Evolutionary conservation across 2,888 invertebrate genomes (phyloP), one percentile per base, ranked within the genome.

Genomic region (Sinotaia quadrata): DNA sequence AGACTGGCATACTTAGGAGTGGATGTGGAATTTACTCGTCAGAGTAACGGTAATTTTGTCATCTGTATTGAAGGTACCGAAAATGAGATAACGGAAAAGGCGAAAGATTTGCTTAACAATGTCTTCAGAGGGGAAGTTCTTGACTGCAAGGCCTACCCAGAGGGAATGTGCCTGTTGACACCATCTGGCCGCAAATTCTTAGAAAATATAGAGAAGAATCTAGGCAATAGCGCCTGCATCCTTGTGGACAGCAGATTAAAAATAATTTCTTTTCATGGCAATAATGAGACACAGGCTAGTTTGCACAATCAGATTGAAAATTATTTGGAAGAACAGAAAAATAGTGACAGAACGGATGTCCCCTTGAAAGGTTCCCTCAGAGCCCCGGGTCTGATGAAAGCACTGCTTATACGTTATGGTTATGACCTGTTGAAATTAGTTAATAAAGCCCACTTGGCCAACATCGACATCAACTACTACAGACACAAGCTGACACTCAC

Each of bases 311-410:
- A 58, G 49, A 67, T 73, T 7, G 59, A 73, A 36, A 24, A 24
- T 4, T 73, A 70, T 58, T 54, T 73, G 18, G 44, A 29, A 1
- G 41, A 67, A 29, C 49, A 68, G 18, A 8, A 24, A 18, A 52
- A 12, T 8, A 56, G 56, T 10, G 56, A 54, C 8, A 21, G 47
- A 15, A 51, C 61, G n/a, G 67, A 60, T 7, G n/a, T 81, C 1
- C 24, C 27, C 18, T 65, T 84, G 24, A 75, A 71, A 67, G 79
- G 79, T 0, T 61, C 61, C n/a, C 71, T 66, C 0, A 77, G 75
- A 41, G 81, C 83, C 15, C 70, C 73, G 4, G 83, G 83, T 1
- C 44, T 81, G n/a, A 75, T 82, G 79, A 81, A 81, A 67, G 72
- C 68, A 7, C 47, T 84, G 21, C 44, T 84, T 33, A 29, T 58